Percentiles rank a stretch among this genome's conserved stretches.
These are phyloP conservation scores for Dreissena rostriformis DNA, from an alignment of 1,140 invertebrate genomes.

Conservation along the genomic window DNA sequence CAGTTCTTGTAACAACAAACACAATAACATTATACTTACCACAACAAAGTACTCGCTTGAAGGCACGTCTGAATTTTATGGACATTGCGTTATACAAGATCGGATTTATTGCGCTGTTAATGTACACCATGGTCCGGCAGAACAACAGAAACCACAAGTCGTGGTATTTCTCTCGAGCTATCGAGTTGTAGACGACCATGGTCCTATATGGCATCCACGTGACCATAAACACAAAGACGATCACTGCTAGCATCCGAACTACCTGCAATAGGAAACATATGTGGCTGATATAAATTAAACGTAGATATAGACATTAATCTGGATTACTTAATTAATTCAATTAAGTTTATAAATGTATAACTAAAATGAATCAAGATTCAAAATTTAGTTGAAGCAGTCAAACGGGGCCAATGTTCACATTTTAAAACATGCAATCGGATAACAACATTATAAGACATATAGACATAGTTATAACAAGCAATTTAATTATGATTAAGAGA, in stretches of 20 bases:
- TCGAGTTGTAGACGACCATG: conserved; percentile 86
- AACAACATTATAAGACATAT: too few species aligned
- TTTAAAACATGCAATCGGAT: too few species aligned
- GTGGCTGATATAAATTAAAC: neutral
- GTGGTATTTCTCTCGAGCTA: conserved; percentile 82
- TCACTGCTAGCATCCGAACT: conserved; percentile 86
- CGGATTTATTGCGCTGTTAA: conserved; percentile 86
- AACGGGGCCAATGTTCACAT: too few species aligned
- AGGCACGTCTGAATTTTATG: conserved; percentile 84
- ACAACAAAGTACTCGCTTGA: conserved; percentile 76
- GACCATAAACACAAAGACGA: conserved; percentile 85
- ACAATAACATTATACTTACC: conserved; percentile 54
- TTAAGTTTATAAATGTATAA: too few species aligned
- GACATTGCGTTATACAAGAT: conserved; percentile 86
- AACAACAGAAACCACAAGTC: conserved; percentile 86
- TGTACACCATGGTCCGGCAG: conserved; percentile 85
- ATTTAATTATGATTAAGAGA: too few species aligned
- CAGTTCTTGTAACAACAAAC: neutral
- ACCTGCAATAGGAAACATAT: conserved; percentile 81
- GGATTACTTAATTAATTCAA: too few species aligned
- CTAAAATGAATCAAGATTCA: too few species aligned
- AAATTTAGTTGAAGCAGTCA: too few species aligned
- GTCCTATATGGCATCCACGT: conserved; percentile 86
- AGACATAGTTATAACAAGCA: too few species aligned
- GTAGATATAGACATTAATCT: too few species aligned